Evolutionary conservation across 2,797 vertebrate genomes (phyloP).

Genomic region (Taeniopygia guttata): DNA sequence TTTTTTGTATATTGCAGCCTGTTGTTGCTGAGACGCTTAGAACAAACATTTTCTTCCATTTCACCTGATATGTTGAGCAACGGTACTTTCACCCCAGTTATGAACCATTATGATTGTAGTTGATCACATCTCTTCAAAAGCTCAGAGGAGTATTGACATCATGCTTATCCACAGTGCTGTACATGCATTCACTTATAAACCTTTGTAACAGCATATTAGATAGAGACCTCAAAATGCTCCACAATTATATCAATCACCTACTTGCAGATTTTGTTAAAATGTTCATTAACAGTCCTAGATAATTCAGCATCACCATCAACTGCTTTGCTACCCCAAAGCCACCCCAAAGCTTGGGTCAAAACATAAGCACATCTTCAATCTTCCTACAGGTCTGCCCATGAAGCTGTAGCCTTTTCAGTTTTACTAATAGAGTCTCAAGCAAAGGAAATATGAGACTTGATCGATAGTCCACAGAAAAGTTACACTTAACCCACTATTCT

Average conservation of each 20-base stretch:
- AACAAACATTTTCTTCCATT: background rate
- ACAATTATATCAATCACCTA: background rate
- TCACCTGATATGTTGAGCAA: background rate
- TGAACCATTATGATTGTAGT: too few relatives aligned
- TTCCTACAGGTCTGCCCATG: background rate
- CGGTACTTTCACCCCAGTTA: background rate
- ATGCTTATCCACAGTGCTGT: background rate
- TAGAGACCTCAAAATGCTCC: background rate
- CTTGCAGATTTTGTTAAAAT: background rate
- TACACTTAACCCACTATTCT: background rate
- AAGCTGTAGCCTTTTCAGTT: background rate
- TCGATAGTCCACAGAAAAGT: background rate
- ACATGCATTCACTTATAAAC: background rate
- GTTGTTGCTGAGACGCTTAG: background rate
- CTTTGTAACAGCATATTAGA: background rate
- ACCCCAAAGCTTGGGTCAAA: background rate
- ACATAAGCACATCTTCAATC: background rate
- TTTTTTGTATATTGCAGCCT: background rate
- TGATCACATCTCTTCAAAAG: background rate
- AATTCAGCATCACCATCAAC: background rate
- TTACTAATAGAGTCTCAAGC: background rate
- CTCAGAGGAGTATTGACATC: fast-evolving
- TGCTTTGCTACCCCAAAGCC: background rate
- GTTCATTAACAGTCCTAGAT: background rate
- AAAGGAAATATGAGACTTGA: background rate